Evolutionary conservation across 1,140 invertebrate species (phyloP).

Genomic region (Drosophila kepulauana): DNA sequence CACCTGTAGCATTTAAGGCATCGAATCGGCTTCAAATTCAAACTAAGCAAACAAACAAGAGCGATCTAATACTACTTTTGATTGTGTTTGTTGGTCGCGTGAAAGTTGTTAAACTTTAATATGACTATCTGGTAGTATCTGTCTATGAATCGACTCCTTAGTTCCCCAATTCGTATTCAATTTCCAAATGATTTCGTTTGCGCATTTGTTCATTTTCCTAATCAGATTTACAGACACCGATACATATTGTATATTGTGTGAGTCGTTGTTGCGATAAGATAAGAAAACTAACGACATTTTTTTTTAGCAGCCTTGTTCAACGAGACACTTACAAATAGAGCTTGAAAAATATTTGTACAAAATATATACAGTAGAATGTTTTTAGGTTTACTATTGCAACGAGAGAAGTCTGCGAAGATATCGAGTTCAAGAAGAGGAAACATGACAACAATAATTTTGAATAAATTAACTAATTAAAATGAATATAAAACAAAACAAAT

Average conservation of each 20-base stretch:
- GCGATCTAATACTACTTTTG: neutral
- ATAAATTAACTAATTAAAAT: too few relatives aligned
- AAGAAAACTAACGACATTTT: constrained; percentile 1
- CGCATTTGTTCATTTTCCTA: neutral
- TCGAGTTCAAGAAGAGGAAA: too few relatives aligned
- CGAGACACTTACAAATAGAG: constrained; percentile 17
- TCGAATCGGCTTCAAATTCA: neutral
- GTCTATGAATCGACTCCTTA: constrained; percentile 18
- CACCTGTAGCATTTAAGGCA: neutral
- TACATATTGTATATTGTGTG: neutral
- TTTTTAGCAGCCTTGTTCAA: neutral
- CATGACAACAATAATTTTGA: too few relatives aligned
- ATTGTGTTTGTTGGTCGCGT: neutral
- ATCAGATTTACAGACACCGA: neutral
- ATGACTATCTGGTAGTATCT: neutral
- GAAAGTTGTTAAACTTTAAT: constrained; percentile 7
- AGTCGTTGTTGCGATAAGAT: constrained; percentile 10
- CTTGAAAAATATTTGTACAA: constrained; percentile 20
- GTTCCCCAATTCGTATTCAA: too few relatives aligned
- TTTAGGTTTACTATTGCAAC: too few relatives aligned
- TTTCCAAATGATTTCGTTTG: neutral
- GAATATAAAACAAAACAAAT: too few relatives aligned
- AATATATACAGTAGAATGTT: neutral
- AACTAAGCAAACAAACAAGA: neutral
- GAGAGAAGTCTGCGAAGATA: too few relatives aligned